Evolutionary conservation across 2,888 invertebrate species (phyloP), one percentile per base, ranked within the genome.

Genomic region (Eupithecia inturbata): DNA sequence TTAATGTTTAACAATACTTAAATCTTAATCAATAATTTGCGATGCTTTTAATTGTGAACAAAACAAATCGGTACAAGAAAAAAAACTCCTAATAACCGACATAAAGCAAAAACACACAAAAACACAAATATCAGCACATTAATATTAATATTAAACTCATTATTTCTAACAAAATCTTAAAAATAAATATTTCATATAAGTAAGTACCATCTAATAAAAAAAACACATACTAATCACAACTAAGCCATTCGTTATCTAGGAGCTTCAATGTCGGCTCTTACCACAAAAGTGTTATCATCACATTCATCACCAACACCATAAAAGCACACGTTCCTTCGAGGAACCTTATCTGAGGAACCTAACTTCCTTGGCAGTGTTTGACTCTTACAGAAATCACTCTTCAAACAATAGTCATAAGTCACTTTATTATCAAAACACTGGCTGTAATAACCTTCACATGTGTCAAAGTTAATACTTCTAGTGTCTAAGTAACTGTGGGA

Each of bases 401-500:
- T 94, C 2, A 93, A 81, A 82, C 91, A 94, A 68, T 93, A 94
- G 72, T 94, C 93, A 68, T 93, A 94, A 1, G 89, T 86, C 0
- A 91, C 60, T 81, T 84, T 87, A 78, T 93, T 91, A n/a, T 91
- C 87, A 68, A 93, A 92, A 71, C 92, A 92, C 72, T 87, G 87
- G 75, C 93, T 93, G 68, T 93, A 94, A 22, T 94, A 93, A 0
- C 92, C 92, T 12, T 91, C 90, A 77, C 85, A 90, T 14, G 88
- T 82, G 36, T 92, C 89, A 41, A 93, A 90, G 1, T 88, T 87
- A 67, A 91, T 86, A 78, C 91, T 92, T 77, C 88, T 90, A 0
- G 91, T 87, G 77, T 88, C 83, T 31, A 84, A 79, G 74, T 91
- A 89, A 67, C 84, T 73, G 16, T 70, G 71, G 36, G 89, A 87